Percentiles rank a stretch among this genome's conserved stretches.
These are phyloP conservation scores for Sebastes itinus DNA, from an alignment of 2,797 vertebrate genomes.

Conservation along the genomic window DNA sequence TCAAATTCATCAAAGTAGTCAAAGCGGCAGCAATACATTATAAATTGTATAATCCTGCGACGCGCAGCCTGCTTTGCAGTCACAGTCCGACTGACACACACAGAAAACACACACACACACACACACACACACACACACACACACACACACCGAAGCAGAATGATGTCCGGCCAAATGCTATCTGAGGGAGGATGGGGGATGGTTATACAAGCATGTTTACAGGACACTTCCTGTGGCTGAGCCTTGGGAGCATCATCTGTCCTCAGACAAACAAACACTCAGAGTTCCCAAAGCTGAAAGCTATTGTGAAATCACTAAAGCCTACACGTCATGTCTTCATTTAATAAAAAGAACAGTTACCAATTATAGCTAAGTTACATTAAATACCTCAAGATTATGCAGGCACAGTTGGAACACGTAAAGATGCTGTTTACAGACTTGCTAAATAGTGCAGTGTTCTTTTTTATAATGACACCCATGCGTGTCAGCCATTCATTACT, in stretches of 20 bases:
- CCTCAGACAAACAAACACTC: slow-evolving; percentile 77
- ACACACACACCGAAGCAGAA: slow-evolving; percentile 46
- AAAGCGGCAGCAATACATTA: slow-evolving; percentile 41
- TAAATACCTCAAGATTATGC: neutral
- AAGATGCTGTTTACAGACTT: slow-evolving; percentile 26
- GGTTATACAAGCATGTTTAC: slow-evolving; percentile 82
- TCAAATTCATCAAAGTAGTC: slow-evolving; percentile 55
- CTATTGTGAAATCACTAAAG: slow-evolving; percentile 32
- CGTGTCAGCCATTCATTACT: slow-evolving; percentile 63
- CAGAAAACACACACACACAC: slow-evolving; percentile 34
- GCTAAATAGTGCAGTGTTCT: slow-evolving; percentile 20
- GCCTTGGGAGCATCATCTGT: slow-evolving; percentile 77
- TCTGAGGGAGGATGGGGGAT: slow-evolving; percentile 74
- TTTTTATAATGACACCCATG: slow-evolving; percentile 29
- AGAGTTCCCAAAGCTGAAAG: slow-evolving; percentile 56
- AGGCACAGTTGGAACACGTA: neutral
- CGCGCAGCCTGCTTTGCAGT: slow-evolving; percentile 34
- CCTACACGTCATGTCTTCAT: neutral
- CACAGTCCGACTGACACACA: slow-evolving; percentile 32
- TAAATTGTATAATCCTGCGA: slow-evolving; percentile 52
- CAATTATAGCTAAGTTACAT: slow-evolving; percentile 4
- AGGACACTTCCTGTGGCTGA: slow-evolving; percentile 81
- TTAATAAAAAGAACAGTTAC: slow-evolving; percentile 17
- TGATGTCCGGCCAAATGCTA: slow-evolving; percentile 68
- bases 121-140: slow-evolving; percentile 44